Base-by-base conservation (phyloP, 2,888 invertebrate species). In the Hyles lineata region DNA sequence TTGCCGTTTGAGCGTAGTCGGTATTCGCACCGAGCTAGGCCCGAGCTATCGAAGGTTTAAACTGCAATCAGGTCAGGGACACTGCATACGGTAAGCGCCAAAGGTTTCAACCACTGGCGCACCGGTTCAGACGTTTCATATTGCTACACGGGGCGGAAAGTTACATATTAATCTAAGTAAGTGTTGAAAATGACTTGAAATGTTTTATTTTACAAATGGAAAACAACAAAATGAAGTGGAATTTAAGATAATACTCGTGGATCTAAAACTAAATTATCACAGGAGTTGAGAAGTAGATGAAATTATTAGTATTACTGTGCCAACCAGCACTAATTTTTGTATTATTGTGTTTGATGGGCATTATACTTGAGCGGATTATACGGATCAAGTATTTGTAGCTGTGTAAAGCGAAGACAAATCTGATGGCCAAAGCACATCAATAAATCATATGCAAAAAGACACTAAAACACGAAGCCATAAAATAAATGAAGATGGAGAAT, bases 31-130 rank as follows among this genome's bases (percentile, higher is more conserved):
- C 74, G 74, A 79, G 81, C 75, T 23, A 43, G 73, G 73, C 75
- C 75, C 73, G 70, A 75, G 74, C 17, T 50, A 67, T 67, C 73
- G 83, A 84, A 83, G 83, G 83, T 50, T 32, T 67, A 50, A 67
- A 7, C 79, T 80, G 74, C 78, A 80, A 77, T 76, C 81, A 74
- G 88, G 89, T 88, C 89, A 89, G 79, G 89, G 89, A 85, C 87
- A 85, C 86, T 79, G 88, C 88, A 86, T 84, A 81, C 80, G 79
- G 82, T 76, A 79, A 81, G 82, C 80, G 84, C 85, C 85, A 87
- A 86, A 83, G 80, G 82, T 79, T 82, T 79, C 63, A 35, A 21
- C 35, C 21, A 43, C 35, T 63, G 43, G 63, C 35, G 43, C 43
- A 67, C 17, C 55, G 23, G 23, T 67, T 50, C 43, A 43, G 62